These are phyloP conservation scores for Eublepharis macularius DNA, from an alignment of 2,113 vertebrate genomes.

Conservation along the genomic window DNA sequence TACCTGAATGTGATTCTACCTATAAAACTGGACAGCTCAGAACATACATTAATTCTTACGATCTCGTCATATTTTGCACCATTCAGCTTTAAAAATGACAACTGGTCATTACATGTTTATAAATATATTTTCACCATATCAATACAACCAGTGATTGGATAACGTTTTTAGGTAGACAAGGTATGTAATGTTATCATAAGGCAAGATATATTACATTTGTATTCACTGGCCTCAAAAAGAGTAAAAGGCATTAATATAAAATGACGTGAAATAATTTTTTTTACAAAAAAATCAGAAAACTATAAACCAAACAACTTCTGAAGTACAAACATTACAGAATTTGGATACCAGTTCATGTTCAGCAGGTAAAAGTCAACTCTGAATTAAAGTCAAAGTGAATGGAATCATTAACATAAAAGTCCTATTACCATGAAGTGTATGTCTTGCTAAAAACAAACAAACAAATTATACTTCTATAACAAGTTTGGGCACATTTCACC, in stretches of 20 bases:
- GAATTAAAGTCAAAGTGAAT: constrained; percentile 13
- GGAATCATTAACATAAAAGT: not conserved
- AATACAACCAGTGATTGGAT: constrained; percentile 52
- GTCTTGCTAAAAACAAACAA: not conserved
- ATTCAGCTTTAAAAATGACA: constrained; percentile 65
- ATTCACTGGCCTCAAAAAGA: constrained; percentile 24
- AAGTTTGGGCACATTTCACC: not conserved
- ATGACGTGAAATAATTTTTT: constrained; percentile 32
- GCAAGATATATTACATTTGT: constrained; percentile 57
- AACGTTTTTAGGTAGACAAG: constrained; percentile 52
- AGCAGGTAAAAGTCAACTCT: not conserved
- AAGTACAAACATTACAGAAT: constrained; percentile 46
- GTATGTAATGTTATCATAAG: constrained; percentile 56
- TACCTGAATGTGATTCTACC: not conserved
- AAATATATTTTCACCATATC: constrained; percentile 48
- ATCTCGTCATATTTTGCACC: constrained; percentile 23
- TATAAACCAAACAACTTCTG: constrained; percentile 36
- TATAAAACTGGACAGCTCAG: not conserved
- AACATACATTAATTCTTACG: not conserved
- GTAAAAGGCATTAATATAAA: constrained; percentile 67
- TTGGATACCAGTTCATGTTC: constrained; percentile 23
- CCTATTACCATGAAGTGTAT: not conserved
- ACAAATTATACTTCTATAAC: not conserved
- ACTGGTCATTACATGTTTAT: constrained; percentile 56
- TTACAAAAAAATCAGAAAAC: constrained; percentile 44